Evolutionary conservation across 1,140 invertebrate species (phyloP).

Genomic region (Eurosta solidaginis): DNA sequence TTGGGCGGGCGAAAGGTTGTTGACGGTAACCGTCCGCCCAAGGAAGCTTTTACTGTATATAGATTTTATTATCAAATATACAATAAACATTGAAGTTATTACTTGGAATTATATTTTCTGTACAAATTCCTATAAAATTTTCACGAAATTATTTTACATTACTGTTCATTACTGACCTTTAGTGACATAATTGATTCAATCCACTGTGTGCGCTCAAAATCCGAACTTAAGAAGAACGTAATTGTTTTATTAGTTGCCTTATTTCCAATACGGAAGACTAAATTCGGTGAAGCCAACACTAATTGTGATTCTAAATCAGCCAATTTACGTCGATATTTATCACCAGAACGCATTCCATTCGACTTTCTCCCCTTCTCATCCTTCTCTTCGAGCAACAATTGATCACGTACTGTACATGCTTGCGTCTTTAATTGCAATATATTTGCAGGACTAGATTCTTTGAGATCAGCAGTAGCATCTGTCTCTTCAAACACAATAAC

Average conservation of each 20-base stretch:
- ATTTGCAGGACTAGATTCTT: conserved; percentile 73
- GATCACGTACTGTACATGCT: conserved; percentile 83
- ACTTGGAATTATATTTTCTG: too few species aligned
- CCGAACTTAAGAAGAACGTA: conserved; percentile 89
- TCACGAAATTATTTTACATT: too few species aligned
- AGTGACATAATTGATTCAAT: conserved; percentile 85
- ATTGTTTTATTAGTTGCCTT: conserved; percentile 70
- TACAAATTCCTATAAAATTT: too few species aligned
- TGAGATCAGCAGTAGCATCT: conserved; percentile 66
- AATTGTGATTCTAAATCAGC: conserved; percentile 87
- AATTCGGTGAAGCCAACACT: conserved; percentile 85
- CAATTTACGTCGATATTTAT: conserved; percentile 87
- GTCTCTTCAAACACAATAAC: conserved; percentile 69
- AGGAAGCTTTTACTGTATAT: too few species aligned
- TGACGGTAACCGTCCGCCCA: too few species aligned
- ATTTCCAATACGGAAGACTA: conserved; percentile 77
- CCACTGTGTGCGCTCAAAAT: conserved; percentile 93
- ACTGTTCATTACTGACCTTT: conserved; percentile 62
- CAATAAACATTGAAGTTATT: too few species aligned
- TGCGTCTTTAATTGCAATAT: conserved; percentile 84
- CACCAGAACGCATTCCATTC: conserved; percentile 71
- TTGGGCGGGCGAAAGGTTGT: too few species aligned
- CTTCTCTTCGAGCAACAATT: conserved; percentile 77
- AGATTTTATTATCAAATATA: too few species aligned
- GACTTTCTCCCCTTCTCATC: conserved; percentile 69